phyloP scores from a whole-genome alignment of 2,888 invertebrate genomes.

The Lutraria lutraria region DNA sequence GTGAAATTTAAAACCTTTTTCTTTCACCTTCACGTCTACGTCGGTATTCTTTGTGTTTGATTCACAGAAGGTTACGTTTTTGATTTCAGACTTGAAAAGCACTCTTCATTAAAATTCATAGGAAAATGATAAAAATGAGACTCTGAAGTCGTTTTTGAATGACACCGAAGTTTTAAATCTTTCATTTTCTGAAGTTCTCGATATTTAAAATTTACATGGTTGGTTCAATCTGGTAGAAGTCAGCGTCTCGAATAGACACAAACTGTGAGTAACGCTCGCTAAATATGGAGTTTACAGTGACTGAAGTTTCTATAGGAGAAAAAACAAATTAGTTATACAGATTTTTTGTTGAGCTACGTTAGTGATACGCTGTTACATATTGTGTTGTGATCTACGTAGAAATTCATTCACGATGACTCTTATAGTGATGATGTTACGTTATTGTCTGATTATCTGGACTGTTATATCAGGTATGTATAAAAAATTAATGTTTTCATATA shows the following conservation, averaged over 20 bases:
- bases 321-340: background rate
- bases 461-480: background rate
- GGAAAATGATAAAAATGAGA: constrained; percentile 34
- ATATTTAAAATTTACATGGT: constrained; percentile 6
- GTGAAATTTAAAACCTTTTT: background rate
- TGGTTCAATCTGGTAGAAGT: background rate
- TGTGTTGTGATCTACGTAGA: background rate
- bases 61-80: constrained; percentile 6
- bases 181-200: constrained; percentile 24
- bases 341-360: background rate
- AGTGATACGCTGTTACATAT: background rate
- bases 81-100: constrained; percentile 1
- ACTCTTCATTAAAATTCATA: constrained; percentile 37
- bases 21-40: background rate
- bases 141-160: background rate
- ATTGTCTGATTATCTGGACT: background rate
- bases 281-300: background rate
- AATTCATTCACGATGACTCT: background rate
- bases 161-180: constrained; percentile 26
- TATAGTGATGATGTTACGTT: background rate
- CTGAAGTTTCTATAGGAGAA: background rate
- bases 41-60: background rate
- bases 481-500: too few species aligned
- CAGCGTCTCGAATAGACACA: background rate
- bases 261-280: background rate